Conservation (phyloP, 2,888 invertebrate species). For the Tryphoninae sp. region DNA sequence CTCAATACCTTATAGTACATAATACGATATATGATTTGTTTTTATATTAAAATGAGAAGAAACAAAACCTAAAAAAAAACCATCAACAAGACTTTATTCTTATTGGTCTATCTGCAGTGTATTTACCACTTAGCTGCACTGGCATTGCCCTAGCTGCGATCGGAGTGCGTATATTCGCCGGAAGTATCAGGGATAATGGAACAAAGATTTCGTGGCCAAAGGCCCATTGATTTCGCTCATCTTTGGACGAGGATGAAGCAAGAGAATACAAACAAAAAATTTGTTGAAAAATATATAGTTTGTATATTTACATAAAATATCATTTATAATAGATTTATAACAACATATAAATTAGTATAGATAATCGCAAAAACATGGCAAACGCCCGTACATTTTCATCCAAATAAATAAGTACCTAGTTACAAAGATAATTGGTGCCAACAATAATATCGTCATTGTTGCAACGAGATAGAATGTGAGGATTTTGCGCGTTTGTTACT, state of each 20-base stretch:
- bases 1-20: constrained; percentile 70
- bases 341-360: constrained; percentile 67
- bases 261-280: not conserved
- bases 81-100: constrained; percentile 44
- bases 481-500: constrained; percentile 22
- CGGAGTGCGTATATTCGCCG: not conserved
- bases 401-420: constrained; percentile 61
- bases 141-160: not conserved
- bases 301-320: constrained; percentile 66
- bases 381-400: constrained; percentile 48
- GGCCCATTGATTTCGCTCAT: not conserved
- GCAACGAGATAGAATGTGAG: constrained; percentile 17
- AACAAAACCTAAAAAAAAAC: constrained; percentile 44
- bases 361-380: constrained; percentile 44
- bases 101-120: constrained; percentile 24
- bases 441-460: constrained; percentile 52
- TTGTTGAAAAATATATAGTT: constrained; percentile 59
- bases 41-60: constrained; percentile 67
- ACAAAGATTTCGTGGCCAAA: constrained; percentile 26
- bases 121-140: constrained; percentile 2
- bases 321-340: constrained; percentile 68
- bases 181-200: constrained; percentile 32
- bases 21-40: constrained; percentile 75
- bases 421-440: constrained; percentile 49
- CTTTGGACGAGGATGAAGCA: not conserved